Evolutionary conservation across 2,888 invertebrate species (phyloP), one percentile per base, ranked within the genome.

Genomic region (Dilophus febrilis): DNA sequence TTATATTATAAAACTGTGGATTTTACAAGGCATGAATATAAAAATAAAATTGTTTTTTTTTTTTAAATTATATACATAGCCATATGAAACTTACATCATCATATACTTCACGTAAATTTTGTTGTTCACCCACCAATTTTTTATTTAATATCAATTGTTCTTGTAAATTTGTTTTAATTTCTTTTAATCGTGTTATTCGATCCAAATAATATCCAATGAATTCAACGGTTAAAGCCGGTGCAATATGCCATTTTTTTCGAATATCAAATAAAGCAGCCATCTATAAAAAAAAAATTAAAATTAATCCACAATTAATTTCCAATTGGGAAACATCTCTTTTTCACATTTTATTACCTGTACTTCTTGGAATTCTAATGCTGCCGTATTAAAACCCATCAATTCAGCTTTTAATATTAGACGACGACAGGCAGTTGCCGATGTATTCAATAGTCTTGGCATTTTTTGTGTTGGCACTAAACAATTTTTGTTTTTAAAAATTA

Each of bases 121-220:
- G 78, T 53, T 92, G 90, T 47, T 83, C 83, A n/a, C 72, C 73
- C 31, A 84, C 63, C 4, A 91, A 62, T 32, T 71, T 72, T 17
- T 72, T 71, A 53, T 90, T 88, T 45, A 79, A 76, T 37, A 73
- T 73, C 1, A 81, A 67, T 38, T 86, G 70, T 35, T 81, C 74
- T 48, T 82, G 77, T 6, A 90, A 64, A 26, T 82, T 78, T 18
- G 74, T 68, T 49, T 85, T 79, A 64, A 92, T 72, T 12, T 79
- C 77, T 4, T 77, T 72, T 41, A 90, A 75, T 12, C 91, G 70
- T 4, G 77, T 72, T 56, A 90, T 87, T 18, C 94, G 70, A 59
- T 94, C 92, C 41, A 91, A 64, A 57, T 87, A 94, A 59, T 95
- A 95, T 1, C 84, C 87, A 37, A 94, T 83, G 58, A 91, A 97